Conservation (phyloP, 2,888 invertebrate genomes). For the Dasypogon diadema region DNA sequence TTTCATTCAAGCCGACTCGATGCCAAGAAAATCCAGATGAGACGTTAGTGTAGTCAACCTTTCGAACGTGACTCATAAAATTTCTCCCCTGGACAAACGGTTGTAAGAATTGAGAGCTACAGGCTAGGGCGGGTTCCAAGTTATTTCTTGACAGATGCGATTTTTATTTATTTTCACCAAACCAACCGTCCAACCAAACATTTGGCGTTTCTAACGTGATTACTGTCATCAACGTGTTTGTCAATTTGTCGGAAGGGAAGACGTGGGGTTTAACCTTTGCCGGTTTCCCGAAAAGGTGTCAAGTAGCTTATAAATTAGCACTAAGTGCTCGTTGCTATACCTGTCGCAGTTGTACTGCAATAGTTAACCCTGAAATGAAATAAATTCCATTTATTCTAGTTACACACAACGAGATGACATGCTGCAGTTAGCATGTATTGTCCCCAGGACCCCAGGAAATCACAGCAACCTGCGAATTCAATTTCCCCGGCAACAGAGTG, state of each 20-base stretch:
- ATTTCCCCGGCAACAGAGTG: no score
- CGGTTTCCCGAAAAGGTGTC: no score
- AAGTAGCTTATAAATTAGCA: constrained; percentile 15
- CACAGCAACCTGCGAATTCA: background rate
- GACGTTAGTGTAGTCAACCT: background rate
- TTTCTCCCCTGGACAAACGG: background rate
- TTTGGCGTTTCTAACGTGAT: constrained; percentile 44
- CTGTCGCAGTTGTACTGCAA: no score
- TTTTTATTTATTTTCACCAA: constrained; percentile 26
- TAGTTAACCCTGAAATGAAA: no score
- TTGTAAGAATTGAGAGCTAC: background rate
- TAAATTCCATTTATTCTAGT: no score
- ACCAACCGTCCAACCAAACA: constrained; percentile 5
- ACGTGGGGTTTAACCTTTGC: no score
- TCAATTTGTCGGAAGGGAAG: background rate
- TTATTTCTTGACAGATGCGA: constrained; percentile 40
- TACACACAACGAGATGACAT: no score
- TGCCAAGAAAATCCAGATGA: background rate
- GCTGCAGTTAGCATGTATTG: no score
- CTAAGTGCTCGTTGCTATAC: no score
- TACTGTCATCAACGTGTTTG: constrained; percentile 32
- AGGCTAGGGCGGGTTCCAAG: background rate
- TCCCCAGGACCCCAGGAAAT: no score
- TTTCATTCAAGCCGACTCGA: background rate
- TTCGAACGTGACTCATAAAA: constrained; percentile 25